Percentiles rank a stretch among this genome's conserved stretches.
These are phyloP conservation scores for Odontophorus gujanensis DNA, from an alignment of 2,113 vertebrate species.

Conservation along the genomic window DNA sequence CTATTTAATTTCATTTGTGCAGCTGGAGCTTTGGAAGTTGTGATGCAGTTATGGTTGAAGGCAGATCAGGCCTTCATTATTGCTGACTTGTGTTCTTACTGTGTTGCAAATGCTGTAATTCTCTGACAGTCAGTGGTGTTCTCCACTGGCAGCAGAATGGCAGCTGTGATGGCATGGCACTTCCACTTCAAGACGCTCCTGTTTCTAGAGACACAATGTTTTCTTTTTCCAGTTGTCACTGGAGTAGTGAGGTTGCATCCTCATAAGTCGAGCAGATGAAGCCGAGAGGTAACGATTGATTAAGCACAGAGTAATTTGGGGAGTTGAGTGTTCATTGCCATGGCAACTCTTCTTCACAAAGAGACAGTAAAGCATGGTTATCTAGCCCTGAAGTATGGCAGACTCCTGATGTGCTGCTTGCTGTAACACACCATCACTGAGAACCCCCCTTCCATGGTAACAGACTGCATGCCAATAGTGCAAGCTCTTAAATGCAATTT, in stretches of 20 bases:
- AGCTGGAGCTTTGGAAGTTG: conserved; percentile 19
- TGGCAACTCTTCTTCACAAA: background rate
- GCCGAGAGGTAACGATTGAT: background rate
- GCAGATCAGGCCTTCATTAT: background rate
- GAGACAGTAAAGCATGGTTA: background rate
- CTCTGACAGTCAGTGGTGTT: background rate
- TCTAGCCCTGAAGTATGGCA: background rate
- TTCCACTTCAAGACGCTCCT: background rate
- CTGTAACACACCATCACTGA: background rate
- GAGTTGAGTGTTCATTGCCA: background rate
- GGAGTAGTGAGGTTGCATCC: background rate
- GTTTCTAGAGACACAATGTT: background rate
- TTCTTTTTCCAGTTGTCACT: background rate
- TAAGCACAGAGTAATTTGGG: background rate
- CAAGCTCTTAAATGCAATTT: background rate
- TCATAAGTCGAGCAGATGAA: background rate
- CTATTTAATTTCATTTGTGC: background rate
- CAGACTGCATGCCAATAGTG: background rate
- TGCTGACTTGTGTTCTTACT: background rate
- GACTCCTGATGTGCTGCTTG: background rate
- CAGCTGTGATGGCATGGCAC: background rate
- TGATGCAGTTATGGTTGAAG: background rate
- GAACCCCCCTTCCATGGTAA: background rate
- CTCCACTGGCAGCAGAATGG: background rate
- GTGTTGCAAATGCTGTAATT: background rate